A percentile compares a stretch with the other conserved stretches of the same genome.
These are phyloP conservation scores for Prunella himalayana DNA, from an alignment of 2,113 vertebrate genomes.

Conservation along the genomic window DNA sequence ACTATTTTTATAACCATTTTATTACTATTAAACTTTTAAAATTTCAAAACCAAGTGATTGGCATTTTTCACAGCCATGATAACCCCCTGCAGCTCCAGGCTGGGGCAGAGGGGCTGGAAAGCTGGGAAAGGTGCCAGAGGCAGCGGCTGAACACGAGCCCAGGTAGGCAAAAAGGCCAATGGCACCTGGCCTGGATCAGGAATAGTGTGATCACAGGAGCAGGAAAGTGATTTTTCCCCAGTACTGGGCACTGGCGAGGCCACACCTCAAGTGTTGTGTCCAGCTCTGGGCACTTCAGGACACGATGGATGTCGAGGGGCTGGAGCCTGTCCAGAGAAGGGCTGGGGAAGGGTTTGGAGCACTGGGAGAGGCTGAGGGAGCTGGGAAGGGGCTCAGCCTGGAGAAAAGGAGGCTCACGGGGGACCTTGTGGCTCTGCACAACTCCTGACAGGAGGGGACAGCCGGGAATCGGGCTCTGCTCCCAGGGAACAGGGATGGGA, in stretches of 20 bases:
- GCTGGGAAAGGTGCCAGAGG: neutral
- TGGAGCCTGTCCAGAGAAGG: neutral
- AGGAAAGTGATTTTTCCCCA: neutral
- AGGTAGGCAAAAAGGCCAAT: neutral
- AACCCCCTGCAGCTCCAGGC: neutral
- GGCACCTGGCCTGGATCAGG: neutral
- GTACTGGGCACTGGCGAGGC: neutral
- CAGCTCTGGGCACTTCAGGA: neutral
- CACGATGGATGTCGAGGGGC: neutral
- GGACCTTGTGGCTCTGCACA: fast-evolving
- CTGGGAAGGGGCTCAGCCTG: neutral
- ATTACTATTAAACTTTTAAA: too few relatives aligned
- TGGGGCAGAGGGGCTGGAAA: neutral
- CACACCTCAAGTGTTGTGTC: too few relatives aligned
- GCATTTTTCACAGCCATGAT: too few relatives aligned
- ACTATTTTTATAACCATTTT: too few relatives aligned
- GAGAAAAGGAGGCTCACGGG: neutral
- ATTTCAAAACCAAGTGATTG: too few relatives aligned
- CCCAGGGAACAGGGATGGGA: neutral
- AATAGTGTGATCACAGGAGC: neutral
- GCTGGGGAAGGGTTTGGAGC: neutral
- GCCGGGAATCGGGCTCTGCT: fast-evolving
- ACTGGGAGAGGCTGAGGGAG: neutral
- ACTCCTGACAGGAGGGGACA: neutral
- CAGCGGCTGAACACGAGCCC: neutral